phyloP scores from a whole-genome alignment of 2,113 vertebrate genomes.

The Cacatua alba region DNA sequence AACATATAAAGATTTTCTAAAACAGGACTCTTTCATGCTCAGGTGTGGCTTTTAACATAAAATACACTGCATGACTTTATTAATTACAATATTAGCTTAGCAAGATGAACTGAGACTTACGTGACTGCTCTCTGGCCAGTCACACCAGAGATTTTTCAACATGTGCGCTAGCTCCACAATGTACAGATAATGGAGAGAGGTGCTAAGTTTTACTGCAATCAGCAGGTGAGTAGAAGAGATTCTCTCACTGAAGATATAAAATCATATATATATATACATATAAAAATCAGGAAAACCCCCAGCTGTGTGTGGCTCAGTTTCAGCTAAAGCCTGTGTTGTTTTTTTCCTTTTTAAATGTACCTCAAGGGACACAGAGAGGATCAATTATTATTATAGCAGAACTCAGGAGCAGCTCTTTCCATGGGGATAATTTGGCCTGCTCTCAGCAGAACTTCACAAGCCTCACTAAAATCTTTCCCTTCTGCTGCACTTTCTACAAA shows the following conservation, averaged over 20 bases:
- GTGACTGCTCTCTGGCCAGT: not conserved
- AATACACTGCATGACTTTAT: not conserved
- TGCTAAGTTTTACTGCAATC: not conserved
- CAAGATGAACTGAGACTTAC: not conserved
- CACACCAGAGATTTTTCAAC: not conserved
- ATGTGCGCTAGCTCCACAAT: not conserved
- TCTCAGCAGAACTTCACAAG: slow-evolving; percentile 10
- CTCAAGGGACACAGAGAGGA: not conserved
- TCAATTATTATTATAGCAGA: not conserved
- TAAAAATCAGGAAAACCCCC: not conserved
- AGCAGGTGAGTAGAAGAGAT: not conserved
- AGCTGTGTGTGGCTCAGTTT: not conserved
- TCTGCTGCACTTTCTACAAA: not conserved
- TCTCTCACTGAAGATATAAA: not conserved
- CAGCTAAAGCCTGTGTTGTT: not conserved
- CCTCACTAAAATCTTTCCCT: not conserved
- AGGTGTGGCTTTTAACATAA: not conserved
- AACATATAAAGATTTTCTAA: not conserved
- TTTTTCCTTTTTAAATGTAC: not conserved
- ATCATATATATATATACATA: not conserved
- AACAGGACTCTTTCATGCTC: not conserved
- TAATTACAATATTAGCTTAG: not conserved
- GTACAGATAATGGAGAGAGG: not conserved
- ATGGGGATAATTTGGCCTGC: not conserved
- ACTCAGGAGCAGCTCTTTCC: not conserved